Evolutionary conservation across 2,888 invertebrate genomes (phyloP), one percentile per base, ranked within the genome.

Genomic region (Saturnia japonica): DNA sequence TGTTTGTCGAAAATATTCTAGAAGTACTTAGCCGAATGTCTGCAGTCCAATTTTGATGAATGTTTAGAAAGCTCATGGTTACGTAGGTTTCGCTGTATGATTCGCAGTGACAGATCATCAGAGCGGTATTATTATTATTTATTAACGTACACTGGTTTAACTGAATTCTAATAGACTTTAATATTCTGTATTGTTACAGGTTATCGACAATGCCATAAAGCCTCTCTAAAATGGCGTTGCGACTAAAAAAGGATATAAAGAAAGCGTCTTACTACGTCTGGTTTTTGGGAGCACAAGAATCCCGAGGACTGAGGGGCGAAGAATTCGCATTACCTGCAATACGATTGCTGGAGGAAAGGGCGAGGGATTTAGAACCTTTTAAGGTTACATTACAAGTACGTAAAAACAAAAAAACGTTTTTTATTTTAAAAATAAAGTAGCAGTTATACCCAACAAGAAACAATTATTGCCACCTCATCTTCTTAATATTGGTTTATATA

Each of bases 231-330:
- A 97, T 97, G 97, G 97, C 97, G 88, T 93, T 97, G 85, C 95
- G 96, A 93, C 89, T 96, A 80, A 96, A 96, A 88, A 97, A 97
- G 90, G 97, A 98, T 88, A 96, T 97, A 82, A 98, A 97, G 93
- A 98, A 98, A 87, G 97, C 97, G 73, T 97, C 97, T 54, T 98
- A 97, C 93, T 98, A 98, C 93, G 97, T 98, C 75, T 97, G 97
- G 97, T 98, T 99, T 94, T 95, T 99, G 83, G 99, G 99, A 34
- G 99, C 99, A 81, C 97, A 98, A 93, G 99, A 99, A 94, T 97
- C 98, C 72, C 96, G 97, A 80, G 99, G 98, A 0, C 92, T 98
- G 42, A 94, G 97, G 0, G 98, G 99, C 45, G 96, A 97, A 79
- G 97, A 97, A 85, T 98, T 96, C 82, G 97, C 98, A 71, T 94